Percentiles rank a stretch among this genome's conserved stretches.
Conservation (phyloP, 2,113 vertebrate genomes). For the Prochilodus magdalenae region DNA sequence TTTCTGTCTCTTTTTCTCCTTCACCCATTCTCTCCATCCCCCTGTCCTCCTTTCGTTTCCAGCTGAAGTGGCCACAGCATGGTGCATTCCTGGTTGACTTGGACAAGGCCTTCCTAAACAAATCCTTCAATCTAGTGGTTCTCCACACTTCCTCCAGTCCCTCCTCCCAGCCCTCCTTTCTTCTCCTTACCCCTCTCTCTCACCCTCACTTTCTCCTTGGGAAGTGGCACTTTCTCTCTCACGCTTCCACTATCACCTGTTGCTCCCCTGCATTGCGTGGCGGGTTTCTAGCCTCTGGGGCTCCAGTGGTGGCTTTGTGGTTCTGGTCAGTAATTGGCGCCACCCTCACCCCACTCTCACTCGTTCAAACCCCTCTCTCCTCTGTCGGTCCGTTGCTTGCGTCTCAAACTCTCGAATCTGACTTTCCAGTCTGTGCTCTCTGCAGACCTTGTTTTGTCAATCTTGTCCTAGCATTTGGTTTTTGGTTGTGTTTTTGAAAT, state of each 20-base stretch:
- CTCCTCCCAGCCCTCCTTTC: conserved; percentile 21
- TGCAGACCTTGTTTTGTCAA: conserved; percentile 71
- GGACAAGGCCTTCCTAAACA: conserved; percentile 62
- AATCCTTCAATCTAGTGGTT: conserved; percentile 59
- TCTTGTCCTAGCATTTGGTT: conserved; percentile 72
- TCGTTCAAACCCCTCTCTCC: conserved; percentile 71
- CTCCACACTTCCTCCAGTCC: conserved; percentile 42
- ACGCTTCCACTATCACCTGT: conserved; percentile 51
- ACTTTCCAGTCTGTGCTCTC: conserved; percentile 68
- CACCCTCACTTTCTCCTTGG: conserved; percentile 57
- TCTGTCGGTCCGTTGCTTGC: conserved; percentile 82
- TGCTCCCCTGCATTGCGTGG: conserved; percentile 53
- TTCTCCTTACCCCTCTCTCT: conserved; percentile 46
- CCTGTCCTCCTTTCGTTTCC: conserved; percentile 46
- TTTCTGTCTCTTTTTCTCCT: conserved; percentile 28
- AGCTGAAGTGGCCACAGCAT: conserved; percentile 76
- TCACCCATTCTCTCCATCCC: conserved; percentile 42
- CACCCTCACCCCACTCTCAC: conserved; percentile 37
- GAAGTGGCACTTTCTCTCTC: conserved; percentile 69
- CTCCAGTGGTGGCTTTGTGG: conserved; percentile 47
- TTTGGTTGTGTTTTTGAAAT: conserved; percentile 63
- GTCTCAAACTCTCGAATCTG: conserved; percentile 71
- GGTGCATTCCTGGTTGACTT: conserved; percentile 81
- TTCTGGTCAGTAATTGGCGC: conserved; percentile 47
- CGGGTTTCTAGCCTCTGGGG: conserved; percentile 48